Base-by-base conservation (phyloP, 2,888 invertebrate genomes). In the Meghimatium bilineatum region DNA sequence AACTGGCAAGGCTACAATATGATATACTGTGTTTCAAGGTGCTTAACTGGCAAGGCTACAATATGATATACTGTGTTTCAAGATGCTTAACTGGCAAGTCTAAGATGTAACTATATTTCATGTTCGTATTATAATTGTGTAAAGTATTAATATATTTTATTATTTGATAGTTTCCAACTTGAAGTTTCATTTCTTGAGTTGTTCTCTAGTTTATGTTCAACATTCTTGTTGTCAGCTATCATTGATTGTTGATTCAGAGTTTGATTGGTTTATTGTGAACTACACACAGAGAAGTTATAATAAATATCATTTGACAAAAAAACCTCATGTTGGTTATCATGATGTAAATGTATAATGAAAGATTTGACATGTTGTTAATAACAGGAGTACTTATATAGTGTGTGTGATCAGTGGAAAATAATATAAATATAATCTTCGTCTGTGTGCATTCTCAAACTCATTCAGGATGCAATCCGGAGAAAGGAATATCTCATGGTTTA, bases 211-310 rank as follows among this genome's bases (percentile, higher is more conserved):
- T 74, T 26, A 74, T 71, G 71, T 36, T 49, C n/a, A 26, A 14
- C 20, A 49, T 74, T 74, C 29, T 32, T 20, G 20, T 72, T 72
- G 74, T 74, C 72, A 72, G 34, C 44, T n/a, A n/a, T 72, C 74
- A 52, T 74, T 49, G 26, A 71, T 71, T 71, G 26, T 71, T 71
- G 32, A 74, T 74, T 74, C 74, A 74, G 23, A 72, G 49, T 74
- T 74, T 49, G 5, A 74, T 52, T 52, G 49, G 32, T 63, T 77
- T n/a, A 63, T 23, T 63, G 77, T 63, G 63, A n/a, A 77, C 29
- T 38, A 56, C 49, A 63, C 49, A 32, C 10, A 38, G 20, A 77
- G 23, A 29, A 75, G 26, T 76, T 34, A 52, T 36, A 77, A 77
- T 49, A 63, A 77, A 63, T 60, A 63, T 38, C 63, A 56, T 56